Base-by-base conservation (phyloP, 1,140 invertebrate species). In the Trichonephila clavipes region DNA sequence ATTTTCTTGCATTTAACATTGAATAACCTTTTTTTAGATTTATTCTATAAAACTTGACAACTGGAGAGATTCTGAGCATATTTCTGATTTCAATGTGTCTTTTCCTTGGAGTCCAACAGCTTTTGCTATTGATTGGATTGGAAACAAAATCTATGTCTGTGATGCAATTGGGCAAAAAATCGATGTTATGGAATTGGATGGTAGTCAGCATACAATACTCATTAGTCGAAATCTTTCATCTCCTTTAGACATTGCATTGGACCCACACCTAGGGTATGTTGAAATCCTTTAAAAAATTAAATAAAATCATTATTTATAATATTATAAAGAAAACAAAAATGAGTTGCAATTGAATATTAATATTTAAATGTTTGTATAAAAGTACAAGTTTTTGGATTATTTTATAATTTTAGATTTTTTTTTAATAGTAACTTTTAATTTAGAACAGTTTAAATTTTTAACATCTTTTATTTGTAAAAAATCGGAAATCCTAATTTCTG, bases 61-160 rank as follows among this genome's bases (percentile, higher is more conserved):
- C 95, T 61, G 95, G 94, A 93, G 94, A 93, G 59, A 88, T 14
- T 69, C 85, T n/a, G 59, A 90, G 58, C 89, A 72, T 88, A 64
- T 18, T 34, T 95, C 69, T 16, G 98, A 98, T 95, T 98, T 98
- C 87, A 97, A 97, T 0, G 96, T 98, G 19, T 97, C 97, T 0
- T 98, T 97, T 12, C 97, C 97, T 1, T 99, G 98, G 98, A 97
- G 97, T 16, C 99, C 98, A 0, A 97, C 98, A 2, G 97, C 98
- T 2, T 95, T 99, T 18, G 98, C 99, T 0, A 97, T 99, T n/a
- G 99, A 99, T 96, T 99, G 99, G 98, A 97, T 99, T 24, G 98
- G 98, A 1, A 97, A 99, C 95, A 99, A 99, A 95, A 96, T 99
- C 7, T 99, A 99, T 96, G 98, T 99, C 16, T 98, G 98, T 0